Conservation (phyloP, 2,888 invertebrate genomes). For the Apamea epomidion region DNA sequence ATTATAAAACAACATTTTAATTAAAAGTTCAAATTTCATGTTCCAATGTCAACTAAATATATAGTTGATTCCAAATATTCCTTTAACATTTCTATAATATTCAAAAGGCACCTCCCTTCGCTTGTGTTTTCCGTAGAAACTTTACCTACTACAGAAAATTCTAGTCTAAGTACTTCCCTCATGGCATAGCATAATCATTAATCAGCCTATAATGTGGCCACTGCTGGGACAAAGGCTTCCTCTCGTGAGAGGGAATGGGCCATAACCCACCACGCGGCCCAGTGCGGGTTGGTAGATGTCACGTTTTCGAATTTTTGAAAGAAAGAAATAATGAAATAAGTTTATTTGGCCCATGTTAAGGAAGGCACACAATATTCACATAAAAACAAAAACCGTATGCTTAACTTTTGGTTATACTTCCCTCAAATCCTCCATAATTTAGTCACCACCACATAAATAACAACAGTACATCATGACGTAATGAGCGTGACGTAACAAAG, state of each 20-base stretch:
- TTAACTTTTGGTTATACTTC: background rate
- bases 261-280: too few relatives aligned
- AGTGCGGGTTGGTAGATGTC: too few relatives aligned
- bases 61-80: background rate
- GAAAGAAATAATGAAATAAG: too few relatives aligned
- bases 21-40: background rate
- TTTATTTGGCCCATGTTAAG: too few relatives aligned
- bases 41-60: background rate
- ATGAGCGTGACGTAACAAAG: conserved; percentile 43
- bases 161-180: too few relatives aligned
- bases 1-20: background rate
- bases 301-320: background rate
- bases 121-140: background rate
- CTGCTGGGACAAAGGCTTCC: too few relatives aligned
- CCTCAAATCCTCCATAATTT: background rate
- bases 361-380: too few relatives aligned
- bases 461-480: conserved; percentile 24
- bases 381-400: too few relatives aligned
- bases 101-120: background rate
- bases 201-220: too few relatives aligned
- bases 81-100: background rate
- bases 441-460: background rate
- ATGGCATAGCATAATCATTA: too few relatives aligned
- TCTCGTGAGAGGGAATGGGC: too few relatives aligned
- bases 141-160: too few relatives aligned